phyloP scores from a whole-genome alignment of 2,797 vertebrate genomes.

The Nyctibius grandis region DNA sequence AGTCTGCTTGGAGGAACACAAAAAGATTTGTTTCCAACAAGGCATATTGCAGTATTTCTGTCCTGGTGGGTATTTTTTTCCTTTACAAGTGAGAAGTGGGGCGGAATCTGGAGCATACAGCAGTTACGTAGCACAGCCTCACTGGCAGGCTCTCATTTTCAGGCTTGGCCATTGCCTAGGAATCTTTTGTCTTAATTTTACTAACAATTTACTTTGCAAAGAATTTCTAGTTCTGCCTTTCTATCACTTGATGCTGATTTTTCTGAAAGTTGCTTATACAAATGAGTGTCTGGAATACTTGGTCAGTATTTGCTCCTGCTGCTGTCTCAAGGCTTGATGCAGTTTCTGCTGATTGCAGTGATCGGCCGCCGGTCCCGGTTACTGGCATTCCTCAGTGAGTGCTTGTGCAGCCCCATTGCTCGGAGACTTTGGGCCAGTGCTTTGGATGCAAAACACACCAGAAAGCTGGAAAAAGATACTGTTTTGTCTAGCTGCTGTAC shows the following conservation, averaged over 20 bases:
- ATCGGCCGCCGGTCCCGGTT: rapidly evolving
- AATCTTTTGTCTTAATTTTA: not conserved
- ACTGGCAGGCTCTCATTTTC: not conserved
- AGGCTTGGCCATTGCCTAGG: not conserved
- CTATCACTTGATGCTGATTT: not conserved
- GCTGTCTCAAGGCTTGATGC: not conserved
- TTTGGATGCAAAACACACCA: not conserved
- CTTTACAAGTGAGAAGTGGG: not conserved
- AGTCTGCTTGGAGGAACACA: slow-evolving; percentile 16
- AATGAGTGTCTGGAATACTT: rapidly evolving
- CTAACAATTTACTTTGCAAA: not conserved
- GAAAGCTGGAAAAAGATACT: slow-evolving; percentile 28
- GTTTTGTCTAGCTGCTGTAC: slow-evolving; percentile 22
- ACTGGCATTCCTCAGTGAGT: not conserved
- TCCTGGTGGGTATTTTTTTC: not conserved
- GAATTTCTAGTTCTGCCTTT: not conserved
- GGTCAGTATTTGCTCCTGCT: not conserved
- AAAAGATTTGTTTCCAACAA: slow-evolving; percentile 16
- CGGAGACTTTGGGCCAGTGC: not conserved
- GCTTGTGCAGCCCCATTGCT: not conserved
- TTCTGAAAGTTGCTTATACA: not conserved
- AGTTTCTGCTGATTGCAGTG: not conserved
- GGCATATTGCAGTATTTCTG: not conserved
- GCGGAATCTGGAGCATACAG: not conserved
- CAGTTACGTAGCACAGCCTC: not conserved